Base-by-base conservation (phyloP, 2,113 vertebrate species). In the Entosphenus tridentatus region DNA sequence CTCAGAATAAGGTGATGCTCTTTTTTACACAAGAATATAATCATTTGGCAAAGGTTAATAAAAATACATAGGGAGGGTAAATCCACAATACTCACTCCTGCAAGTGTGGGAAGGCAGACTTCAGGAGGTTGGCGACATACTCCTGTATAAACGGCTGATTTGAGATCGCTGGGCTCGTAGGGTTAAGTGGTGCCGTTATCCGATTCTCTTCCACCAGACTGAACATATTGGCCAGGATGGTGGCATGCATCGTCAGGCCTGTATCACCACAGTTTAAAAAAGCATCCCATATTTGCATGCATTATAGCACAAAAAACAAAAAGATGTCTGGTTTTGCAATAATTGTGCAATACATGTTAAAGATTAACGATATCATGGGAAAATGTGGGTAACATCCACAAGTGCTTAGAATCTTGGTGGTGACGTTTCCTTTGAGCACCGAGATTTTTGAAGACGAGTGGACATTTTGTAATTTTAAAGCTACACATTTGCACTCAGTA, bases 161-260 rank as follows among this genome's bases (percentile, higher is more conserved):
- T 81, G 78, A 96, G 73, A 86, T 65, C n/a, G 62, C 78, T 68
- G 89, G 83, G 72, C 77, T 84, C 67, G 83, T 78, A 9, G 92
- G 85, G 76, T 88, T 98, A 74, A 96, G 76, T 0, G 80, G 77
- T 67, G 83, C 80, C 71, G 82, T 92, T 81, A 98, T 96, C 80
- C 96, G 96, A 57, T 88, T 89, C 79, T 98, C 93, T 81, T 98
- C 93, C 75, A 98, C 88, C 73, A 98, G 82, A 81, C 93, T 98
- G 77, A 96, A 98, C 93, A 98, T 96, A 81, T 98, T 96, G 21
- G 92, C 93, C 70, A 98, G 84, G 80, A 98, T 98, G 68, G 93
- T 96, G 1, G 93, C 93, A 55, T 98, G 93, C 93, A 98, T 98
- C 67, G 92, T 96, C 76, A 98, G 81, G 74, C 93, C 93, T 98